Conservation (phyloP, 2,113 vertebrate genomes). For the Connochaetes taurinus region DNA sequence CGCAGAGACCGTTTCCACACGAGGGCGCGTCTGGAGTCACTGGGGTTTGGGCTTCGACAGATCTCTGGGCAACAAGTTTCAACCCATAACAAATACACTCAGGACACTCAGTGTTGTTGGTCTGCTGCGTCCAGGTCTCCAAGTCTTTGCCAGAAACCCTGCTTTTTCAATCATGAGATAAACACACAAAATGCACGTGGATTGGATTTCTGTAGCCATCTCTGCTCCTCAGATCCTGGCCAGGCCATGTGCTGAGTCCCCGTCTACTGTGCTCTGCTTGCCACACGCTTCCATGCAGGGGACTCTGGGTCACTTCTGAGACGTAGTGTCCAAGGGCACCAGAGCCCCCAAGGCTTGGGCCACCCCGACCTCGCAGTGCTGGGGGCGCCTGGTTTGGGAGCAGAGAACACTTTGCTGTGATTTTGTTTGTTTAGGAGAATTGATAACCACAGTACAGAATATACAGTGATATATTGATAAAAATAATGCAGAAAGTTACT, state of each 20-base stretch:
- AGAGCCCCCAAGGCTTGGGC: neutral
- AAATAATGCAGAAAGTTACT: neutral
- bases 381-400: neutral
- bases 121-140: neutral
- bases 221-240: rapidly evolving
- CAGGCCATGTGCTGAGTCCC: rapidly evolving
- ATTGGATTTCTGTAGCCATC: neutral
- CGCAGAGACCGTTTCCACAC: neutral
- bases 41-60: rapidly evolving
- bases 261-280: neutral
- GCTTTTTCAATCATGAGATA: rapidly evolving
- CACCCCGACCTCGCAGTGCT: neutral
- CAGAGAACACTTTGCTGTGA: neutral
- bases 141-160: neutral
- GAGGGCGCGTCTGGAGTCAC: rapidly evolving
- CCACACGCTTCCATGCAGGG: rapidly evolving
- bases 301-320: neutral
- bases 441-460: rapidly evolving
- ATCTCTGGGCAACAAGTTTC: neutral
- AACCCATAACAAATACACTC: no score
- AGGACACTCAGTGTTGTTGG: rapidly evolving
- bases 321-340: neutral
- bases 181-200: rapidly evolving
- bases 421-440: neutral
- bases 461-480: rapidly evolving